phyloP scores from a whole-genome alignment of 2,797 vertebrate species.

The Poecilia picta region DNA sequence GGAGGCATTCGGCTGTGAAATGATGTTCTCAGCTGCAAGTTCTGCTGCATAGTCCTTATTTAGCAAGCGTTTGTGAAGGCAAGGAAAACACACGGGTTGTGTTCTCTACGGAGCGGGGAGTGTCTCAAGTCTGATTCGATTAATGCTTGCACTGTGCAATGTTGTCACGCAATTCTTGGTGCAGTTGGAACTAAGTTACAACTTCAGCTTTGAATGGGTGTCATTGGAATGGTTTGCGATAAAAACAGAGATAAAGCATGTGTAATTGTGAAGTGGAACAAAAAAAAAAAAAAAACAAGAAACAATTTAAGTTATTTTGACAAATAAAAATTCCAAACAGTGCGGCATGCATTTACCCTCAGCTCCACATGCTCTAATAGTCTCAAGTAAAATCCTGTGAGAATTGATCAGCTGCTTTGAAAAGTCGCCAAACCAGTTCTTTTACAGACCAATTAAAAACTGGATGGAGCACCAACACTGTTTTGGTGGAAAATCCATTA shows the following conservation, averaged over 20 bases:
- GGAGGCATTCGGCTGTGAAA: conserved; percentile 60
- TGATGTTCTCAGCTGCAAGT: conserved; percentile 33
- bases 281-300: not conserved
- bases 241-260: not conserved
- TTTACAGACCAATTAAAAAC: not conserved
- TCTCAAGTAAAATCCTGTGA: not conserved
- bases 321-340: not conserved
- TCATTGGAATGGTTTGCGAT: not conserved
- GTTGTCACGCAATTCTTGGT: not conserved
- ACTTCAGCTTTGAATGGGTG: not conserved
- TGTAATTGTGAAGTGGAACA: not conserved
- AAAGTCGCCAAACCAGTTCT: not conserved
- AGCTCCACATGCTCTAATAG: not conserved
- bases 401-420: too few species aligned
- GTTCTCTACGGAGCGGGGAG: not conserved
- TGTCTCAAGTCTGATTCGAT: not conserved
- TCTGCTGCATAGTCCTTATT: conserved; percentile 24
- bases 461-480: not conserved
- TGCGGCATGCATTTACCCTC: not conserved
- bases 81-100: not conserved
- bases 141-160: not conserved
- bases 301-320: not conserved
- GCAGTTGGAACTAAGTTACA: not conserved
- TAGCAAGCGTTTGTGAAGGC: conserved; percentile 6
- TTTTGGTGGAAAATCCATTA: not conserved